Base-by-base conservation (phyloP, 2,113 vertebrate species). In the Rousettus leschenaultii region DNA sequence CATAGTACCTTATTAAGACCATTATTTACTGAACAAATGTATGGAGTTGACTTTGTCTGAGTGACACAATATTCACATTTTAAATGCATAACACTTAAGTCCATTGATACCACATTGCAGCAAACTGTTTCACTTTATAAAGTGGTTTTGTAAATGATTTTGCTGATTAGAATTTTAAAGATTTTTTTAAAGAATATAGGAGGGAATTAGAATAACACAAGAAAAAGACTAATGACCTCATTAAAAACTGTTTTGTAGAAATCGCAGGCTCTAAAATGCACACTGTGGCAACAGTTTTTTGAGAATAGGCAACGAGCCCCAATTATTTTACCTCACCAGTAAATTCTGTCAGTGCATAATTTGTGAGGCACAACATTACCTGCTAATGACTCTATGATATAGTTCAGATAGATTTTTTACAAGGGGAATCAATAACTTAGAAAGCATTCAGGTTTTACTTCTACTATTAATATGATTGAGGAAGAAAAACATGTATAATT, bases 211-310 rank as follows among this genome's bases (percentile, higher is more conserved):
- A 91, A 86, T 96, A 97, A 97, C 96, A 97, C 95, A 97, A 95
- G 86, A 70, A 89, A 94, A 97, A 97, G 91, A 98, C 94, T 94
- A 97, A 97, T 96, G 95, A 63, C 78, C 93, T 97, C 97, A 97
- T 97, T 97, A 98, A 95, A 96, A 96, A 70, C 91, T 91, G 85
- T 97, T 97, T 95, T 97, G 91, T 94, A 96, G 93, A 91, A 78
- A 53, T 43, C 86, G 93, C 77, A 94, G 65, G 79, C 68, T 91
- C 77, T 82, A 71, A 86, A 96, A 92, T 94, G 90, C 82, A 68
- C 40, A 89, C 51, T 93, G 80, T 95, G 80, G 94, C 73, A 94
- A 93, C 96, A 96, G 89, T 98, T 95, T 96, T 82, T 94, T 88
- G 63, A 1, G 48, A 95, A 95, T 86, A 70, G 85, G 24, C 74